Base-by-base conservation (phyloP, 2,113 vertebrate species). In the Mobula birostris region DNA sequence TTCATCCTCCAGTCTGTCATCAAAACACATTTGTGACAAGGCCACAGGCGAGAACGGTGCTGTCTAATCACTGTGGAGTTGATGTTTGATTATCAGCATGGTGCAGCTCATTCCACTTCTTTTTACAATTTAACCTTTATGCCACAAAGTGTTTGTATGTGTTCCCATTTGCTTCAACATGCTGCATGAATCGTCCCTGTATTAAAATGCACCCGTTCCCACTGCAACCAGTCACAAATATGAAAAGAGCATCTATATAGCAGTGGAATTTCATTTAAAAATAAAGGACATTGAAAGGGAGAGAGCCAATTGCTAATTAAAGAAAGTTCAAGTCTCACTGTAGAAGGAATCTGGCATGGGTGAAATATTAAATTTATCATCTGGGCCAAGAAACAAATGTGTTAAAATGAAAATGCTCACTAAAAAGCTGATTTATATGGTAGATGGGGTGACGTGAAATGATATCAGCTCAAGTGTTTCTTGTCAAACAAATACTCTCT, bases 11-110 rank as follows among this genome's bases (percentile, higher is more conserved):
- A 93, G 70, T 93, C 91, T 93, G 91, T 74, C 91, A 74, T 93
- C 91, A 93, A 56, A 76, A 56, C 70, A 74, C 68, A 93, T 56
- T 90, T 93, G 91, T 74, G 68, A 93, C 91, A 93, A 56, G 91
- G 40, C 70, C 91, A 74, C 68, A 74, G 91, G 91, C 68, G 48
- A 76, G 70, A 76, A 74, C 74, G 91, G 40, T 32, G 40, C 91
- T 74, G 70, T 66, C 58, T 90, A 90, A 90, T 90, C 85, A 90
- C 29, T 90, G 85, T 90, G 85, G 85, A 90, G n/a, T 63, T 66
- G 85, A 68, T 90, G 85, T 90, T 36, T 90, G 61, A 90, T 90
- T 66, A 90, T 90, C 61, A 93, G 21, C 70, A 93, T 40, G 14
- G 24, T 56, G 68, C 91, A 93, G 70, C 91, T 40, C 24, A 74